Conservation (phyloP, 2,797 vertebrate species). For the Urocyon cinereoargenteus region DNA sequence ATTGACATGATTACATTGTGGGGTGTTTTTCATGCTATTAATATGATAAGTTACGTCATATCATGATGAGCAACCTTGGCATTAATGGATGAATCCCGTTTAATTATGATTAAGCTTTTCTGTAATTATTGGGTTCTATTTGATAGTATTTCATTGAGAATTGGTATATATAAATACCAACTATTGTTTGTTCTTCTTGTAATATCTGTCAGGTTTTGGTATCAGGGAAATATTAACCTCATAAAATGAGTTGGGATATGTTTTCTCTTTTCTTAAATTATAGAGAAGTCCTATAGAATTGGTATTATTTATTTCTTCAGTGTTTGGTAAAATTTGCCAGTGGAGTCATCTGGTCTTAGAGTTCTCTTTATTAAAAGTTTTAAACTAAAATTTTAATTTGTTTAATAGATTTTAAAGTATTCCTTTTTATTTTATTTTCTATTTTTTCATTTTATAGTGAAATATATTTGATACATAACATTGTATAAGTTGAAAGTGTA, state of each 20-base stretch:
- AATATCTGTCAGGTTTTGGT: neutral
- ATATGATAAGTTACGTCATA: neutral
- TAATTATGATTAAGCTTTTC: neutral
- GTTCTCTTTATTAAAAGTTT: neutral
- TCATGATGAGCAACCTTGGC: neutral
- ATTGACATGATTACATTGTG: neutral
- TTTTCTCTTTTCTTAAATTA: neutral
- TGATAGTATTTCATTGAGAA: neutral
- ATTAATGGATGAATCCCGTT: neutral
- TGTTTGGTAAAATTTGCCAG: neutral
- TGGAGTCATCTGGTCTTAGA: neutral
- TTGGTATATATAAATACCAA: too few relatives aligned
- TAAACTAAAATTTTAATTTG: neutral
- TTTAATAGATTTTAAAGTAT: neutral
- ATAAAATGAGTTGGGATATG: neutral
- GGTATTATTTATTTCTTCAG: neutral
- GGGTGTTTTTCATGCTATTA: neutral
- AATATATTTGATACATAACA: neutral
- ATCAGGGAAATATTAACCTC: neutral
- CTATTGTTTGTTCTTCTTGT: neutral
- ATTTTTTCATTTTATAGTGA: neutral
- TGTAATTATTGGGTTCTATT: neutral
- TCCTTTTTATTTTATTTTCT: neutral
- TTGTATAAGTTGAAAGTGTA: neutral
- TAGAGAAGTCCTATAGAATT: neutral